A percentile compares a stretch with the other conserved stretches of the same genome.
Evolutionary conservation across 2,888 invertebrate genomes (phyloP).

Genomic region (Trichogramma dendrolimi): DNA sequence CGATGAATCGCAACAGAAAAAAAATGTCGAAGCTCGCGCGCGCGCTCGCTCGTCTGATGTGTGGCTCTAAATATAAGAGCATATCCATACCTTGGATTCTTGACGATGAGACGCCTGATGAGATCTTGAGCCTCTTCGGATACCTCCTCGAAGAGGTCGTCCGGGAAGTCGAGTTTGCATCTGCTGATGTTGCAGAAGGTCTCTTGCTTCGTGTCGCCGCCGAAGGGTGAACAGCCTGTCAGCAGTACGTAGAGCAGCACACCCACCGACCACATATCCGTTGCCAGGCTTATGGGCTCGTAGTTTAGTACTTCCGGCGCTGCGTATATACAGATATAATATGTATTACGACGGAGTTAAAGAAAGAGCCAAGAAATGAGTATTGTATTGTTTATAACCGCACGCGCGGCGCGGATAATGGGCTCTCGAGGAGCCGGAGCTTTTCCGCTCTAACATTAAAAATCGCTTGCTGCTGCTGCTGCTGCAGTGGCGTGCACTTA

Average conservation of each 20-base stretch:
- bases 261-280: slow-evolving; percentile 97
- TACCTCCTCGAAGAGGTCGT: slow-evolving; percentile 84
- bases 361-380: background rate
- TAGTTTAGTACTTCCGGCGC: slow-evolving; percentile 93
- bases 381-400: background rate
- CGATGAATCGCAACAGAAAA: background rate
- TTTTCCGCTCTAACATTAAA: background rate
- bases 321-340: slow-evolving; percentile 44
- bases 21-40: too few relatives aligned
- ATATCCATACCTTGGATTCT: slow-evolving; percentile 76
- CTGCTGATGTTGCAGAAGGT: slow-evolving; percentile 96
- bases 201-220: slow-evolving; percentile 93
- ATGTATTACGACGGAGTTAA: background rate
- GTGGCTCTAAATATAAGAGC: too few relatives aligned
- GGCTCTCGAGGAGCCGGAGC: background rate
- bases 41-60: background rate
- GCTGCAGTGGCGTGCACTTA: slow-evolving; percentile 52
- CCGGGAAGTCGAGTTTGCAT: slow-evolving; percentile 89
- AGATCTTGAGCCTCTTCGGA: slow-evolving; percentile 86
- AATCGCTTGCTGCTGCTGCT: background rate
- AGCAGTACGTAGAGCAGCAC: slow-evolving; percentile 90
- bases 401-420: background rate
- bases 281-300: slow-evolving; percentile 87
- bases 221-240: slow-evolving; percentile 93
- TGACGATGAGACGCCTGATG: slow-evolving; percentile 82